phyloP scores from a whole-genome alignment of 2,888 invertebrate species.

The Heterodera filipjevi region DNA sequence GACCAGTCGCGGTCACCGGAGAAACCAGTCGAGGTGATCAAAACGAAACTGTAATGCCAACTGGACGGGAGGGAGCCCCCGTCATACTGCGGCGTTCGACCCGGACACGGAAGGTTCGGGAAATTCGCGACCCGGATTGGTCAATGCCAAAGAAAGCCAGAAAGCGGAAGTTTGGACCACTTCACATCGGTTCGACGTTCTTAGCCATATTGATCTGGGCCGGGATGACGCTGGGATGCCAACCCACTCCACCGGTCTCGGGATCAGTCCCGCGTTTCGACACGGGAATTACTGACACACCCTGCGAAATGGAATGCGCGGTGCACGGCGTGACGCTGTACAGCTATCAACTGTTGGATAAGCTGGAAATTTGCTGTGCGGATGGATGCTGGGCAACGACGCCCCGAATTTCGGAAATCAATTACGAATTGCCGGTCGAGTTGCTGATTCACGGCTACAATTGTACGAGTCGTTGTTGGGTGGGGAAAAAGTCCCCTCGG shows the following conservation, averaged over 20 bases:
- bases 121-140: too few relatives aligned
- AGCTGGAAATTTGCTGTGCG: background rate
- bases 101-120: too few relatives aligned
- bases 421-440: background rate
- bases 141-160: too few relatives aligned
- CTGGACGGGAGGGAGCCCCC: too few relatives aligned
- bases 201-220: background rate
- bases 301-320: background rate
- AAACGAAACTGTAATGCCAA: too few relatives aligned
- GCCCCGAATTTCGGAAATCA: background rate
- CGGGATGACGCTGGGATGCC: background rate
- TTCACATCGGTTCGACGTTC: background rate
- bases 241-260: background rate
- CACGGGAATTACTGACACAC: background rate
- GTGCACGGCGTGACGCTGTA: background rate
- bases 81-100: too few relatives aligned
- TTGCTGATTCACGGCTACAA: background rate
- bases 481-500: background rate
- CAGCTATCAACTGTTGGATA: background rate
- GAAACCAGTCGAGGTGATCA: too few relatives aligned
- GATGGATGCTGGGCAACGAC: background rate
- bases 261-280: background rate
- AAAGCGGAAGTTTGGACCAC: too few relatives aligned
- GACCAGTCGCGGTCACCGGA: too few relatives aligned
- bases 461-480: background rate